phyloP scores from a whole-genome alignment of 2,797 vertebrate species.

The Sebastolobus alascanus region DNA sequence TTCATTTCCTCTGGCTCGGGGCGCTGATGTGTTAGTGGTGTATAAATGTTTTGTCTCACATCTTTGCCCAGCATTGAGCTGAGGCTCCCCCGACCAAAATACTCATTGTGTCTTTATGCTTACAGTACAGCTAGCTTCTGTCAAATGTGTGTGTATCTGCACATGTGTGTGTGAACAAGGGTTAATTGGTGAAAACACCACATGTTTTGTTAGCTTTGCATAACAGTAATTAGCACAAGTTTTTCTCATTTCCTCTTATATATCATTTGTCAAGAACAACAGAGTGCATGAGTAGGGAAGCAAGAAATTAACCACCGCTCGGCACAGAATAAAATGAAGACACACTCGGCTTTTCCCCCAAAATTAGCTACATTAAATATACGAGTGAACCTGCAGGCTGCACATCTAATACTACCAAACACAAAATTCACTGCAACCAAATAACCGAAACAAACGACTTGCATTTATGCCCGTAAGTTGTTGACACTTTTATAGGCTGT shows the following conservation, averaged over 20 bases:
- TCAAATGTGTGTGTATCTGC: background rate
- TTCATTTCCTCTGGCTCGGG: conserved; percentile 61
- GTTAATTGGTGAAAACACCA: conserved; percentile 28
- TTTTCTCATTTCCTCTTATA: conserved; percentile 16
- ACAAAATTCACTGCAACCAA: background rate
- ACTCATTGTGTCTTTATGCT: conserved; percentile 20
- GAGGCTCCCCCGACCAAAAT: conserved; percentile 37
- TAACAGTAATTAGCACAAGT: conserved; percentile 26
- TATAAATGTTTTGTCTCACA: conserved; percentile 60
- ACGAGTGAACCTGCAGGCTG: background rate
- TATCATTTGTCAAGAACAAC: conserved; percentile 24
- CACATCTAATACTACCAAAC: background rate
- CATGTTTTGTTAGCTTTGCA: conserved; percentile 22
- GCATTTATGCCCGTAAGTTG: background rate
- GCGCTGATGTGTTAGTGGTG: conserved; percentile 47
- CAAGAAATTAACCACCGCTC: conserved; percentile 37
- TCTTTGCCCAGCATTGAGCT: conserved; percentile 39
- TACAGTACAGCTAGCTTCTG: background rate
- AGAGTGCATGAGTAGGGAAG: conserved; percentile 17
- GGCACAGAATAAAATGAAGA: conserved; percentile 14
- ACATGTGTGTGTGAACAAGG: conserved; percentile 9
- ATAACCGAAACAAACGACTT: conserved; percentile 19
- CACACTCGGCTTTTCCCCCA: background rate
- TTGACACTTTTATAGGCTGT: conserved; percentile 23
- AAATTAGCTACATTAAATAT: background rate